phyloP scores from a whole-genome alignment of 2,888 invertebrate genomes.

The Amphipoea lucens region DNA sequence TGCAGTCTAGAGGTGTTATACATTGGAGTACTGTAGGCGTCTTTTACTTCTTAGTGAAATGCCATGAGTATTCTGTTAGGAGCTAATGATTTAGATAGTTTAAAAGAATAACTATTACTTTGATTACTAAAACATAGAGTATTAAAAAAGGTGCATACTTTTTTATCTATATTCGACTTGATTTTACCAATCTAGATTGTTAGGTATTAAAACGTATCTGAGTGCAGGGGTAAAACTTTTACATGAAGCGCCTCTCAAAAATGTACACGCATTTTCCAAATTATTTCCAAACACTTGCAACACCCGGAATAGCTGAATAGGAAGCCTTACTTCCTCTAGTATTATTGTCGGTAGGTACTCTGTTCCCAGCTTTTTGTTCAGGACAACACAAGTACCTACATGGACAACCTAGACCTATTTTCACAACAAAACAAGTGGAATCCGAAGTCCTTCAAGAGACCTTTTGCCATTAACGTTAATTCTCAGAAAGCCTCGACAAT shows the following conservation, averaged over 20 bases:
- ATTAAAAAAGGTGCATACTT: background rate
- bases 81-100: background rate
- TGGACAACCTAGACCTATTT: constrained; percentile 48
- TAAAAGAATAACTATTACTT: background rate
- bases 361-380: background rate
- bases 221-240: background rate
- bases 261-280: background rate
- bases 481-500: constrained; percentile 24
- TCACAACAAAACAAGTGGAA: constrained; percentile 33
- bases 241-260: background rate
- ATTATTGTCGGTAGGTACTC: background rate
- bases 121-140: background rate
- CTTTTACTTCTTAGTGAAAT: background rate
- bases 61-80: constrained; percentile 18
- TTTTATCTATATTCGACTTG: background rate
- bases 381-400: background rate
- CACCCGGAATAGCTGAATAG: background rate
- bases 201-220: background rate
- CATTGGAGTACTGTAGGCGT: background rate
- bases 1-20: background rate
- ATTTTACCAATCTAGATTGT: background rate
- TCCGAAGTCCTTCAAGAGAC: constrained; percentile 35
- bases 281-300: background rate
- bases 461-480: constrained; percentile 47
- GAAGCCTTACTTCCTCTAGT: background rate